These are phyloP conservation scores for Myiothlypis chrysogaster DNA, from an alignment of 2,797 vertebrate genomes.

Conservation along the genomic window DNA sequence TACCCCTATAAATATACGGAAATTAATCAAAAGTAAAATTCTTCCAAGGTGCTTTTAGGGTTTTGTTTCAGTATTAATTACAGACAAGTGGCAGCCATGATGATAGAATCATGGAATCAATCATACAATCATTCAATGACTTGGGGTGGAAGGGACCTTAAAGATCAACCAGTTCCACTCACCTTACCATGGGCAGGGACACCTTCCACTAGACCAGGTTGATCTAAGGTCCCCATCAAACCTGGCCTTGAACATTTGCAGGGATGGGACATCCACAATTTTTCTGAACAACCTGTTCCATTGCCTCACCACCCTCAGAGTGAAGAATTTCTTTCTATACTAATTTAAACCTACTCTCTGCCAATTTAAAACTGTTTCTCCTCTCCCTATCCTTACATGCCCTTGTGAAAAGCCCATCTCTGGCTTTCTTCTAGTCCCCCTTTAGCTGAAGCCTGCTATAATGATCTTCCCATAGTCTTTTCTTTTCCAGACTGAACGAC, in stretches of 20 bases:
- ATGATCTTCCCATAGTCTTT: not conserved
- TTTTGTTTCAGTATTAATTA: not conserved
- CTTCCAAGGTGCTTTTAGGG: not conserved
- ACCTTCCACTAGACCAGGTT: not conserved
- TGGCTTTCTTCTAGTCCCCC: not conserved
- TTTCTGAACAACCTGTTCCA: not conserved
- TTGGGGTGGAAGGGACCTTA: not conserved
- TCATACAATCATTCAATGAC: not conserved
- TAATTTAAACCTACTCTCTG: not conserved
- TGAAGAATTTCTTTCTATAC: not conserved
- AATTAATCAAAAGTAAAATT: not conserved
- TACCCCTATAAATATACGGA: not conserved
- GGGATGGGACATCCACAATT: not conserved
- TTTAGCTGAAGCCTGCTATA: not conserved
- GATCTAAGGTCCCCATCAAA: not conserved
- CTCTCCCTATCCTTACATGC: rapidly evolving
- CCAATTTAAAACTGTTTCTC: not conserved
- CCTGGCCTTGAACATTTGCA: not conserved
- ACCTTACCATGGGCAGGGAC: not conserved
- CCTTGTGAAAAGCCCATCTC: not conserved
- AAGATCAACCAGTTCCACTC: not conserved
- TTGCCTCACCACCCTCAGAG: not conserved
- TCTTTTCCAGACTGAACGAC: not conserved
- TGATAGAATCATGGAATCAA: not conserved
- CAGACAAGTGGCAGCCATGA: not conserved